A percentile compares a stretch with the other conserved stretches of the same genome.
phyloP scores from a whole-genome alignment of 2,797 vertebrate genomes.

The Rhinella marina region DNA sequence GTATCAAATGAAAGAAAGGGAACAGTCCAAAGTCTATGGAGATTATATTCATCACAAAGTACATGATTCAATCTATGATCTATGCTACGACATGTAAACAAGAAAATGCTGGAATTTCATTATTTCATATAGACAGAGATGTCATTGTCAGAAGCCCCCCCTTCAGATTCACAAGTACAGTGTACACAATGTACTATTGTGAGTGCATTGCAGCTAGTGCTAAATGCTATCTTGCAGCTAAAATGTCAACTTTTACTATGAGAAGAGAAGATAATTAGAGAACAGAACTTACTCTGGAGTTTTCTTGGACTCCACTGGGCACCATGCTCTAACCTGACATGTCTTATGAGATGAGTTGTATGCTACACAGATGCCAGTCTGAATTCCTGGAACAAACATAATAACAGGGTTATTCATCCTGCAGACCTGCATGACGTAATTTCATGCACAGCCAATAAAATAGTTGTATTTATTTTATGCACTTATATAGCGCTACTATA shows the following conservation, averaged over 20 bases:
- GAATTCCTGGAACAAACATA: constrained; percentile 73
- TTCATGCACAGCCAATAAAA: not conserved
- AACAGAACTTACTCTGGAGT: constrained; percentile 73
- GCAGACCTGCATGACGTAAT: not conserved
- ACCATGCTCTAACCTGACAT: constrained; percentile 82
- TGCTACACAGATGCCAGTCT: constrained; percentile 78
- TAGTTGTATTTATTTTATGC: not conserved
- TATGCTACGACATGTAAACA: not conserved
- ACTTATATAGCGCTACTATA: too few relatives aligned
- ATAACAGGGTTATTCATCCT: not conserved
- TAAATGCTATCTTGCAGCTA: not conserved
- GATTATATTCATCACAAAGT: not conserved
- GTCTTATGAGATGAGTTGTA: constrained; percentile 75
- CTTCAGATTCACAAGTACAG: not conserved
- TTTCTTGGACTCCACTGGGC: constrained; percentile 74
- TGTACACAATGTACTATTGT: constrained; percentile 38
- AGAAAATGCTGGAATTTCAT: constrained; percentile 1
- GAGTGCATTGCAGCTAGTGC: not conserved
- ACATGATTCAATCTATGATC: not conserved
- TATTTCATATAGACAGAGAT: constrained; percentile 21
- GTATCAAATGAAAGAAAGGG: not conserved
- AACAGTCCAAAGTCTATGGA: not conserved
- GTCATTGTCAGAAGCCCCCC: not conserved
- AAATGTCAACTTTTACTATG: constrained; percentile 1
- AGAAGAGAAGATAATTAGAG: not conserved